Conservation (phyloP, 1,140 invertebrate species). For the Drosophila navojoa region DNA sequence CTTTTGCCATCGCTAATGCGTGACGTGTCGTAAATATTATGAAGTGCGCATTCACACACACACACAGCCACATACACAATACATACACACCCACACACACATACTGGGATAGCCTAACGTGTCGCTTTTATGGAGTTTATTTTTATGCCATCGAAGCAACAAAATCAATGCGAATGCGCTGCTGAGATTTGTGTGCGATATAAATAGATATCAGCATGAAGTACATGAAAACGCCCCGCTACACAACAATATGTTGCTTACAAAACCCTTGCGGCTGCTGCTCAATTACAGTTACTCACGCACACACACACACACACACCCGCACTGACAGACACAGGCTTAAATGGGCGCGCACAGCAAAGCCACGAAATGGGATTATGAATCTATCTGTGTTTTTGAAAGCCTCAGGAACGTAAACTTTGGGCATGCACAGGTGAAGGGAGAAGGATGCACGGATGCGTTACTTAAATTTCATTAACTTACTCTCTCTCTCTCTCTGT, state of each 20-base stretch:
- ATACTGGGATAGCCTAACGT: conserved; percentile 1
- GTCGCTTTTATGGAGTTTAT: conserved; percentile 27
- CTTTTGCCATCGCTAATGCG: conserved; percentile 29
- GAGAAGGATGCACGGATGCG: conserved; percentile 39
- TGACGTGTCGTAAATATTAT: conserved; percentile 33
- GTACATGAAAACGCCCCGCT: conserved; percentile 46
- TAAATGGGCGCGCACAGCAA: conserved; percentile 36
- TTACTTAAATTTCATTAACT: conserved; percentile 8
- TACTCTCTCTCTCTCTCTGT: conserved; percentile 5
- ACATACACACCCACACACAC: conserved; percentile 1
- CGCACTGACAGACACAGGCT: conserved; percentile 18
- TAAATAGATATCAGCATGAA: conserved; percentile 36
- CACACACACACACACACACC: conserved; percentile 29
- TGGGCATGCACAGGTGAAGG: conserved; percentile 3
- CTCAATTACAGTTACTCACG: conserved; percentile 58
- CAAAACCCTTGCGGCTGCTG: conserved; percentile 48
- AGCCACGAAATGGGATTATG: conserved; percentile 51
- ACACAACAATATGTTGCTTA: conserved; percentile 60
- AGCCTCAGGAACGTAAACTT: background rate
- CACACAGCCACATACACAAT: background rate
- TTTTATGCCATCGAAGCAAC: conserved; percentile 35
- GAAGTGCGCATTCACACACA: conserved; percentile 14
- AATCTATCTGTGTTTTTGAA: conserved; percentile 19
- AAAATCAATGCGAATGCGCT: conserved; percentile 45
- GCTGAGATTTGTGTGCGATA: conserved; percentile 42